Base-by-base conservation (phyloP, 1,140 invertebrate species). In the Drosophila orena region DNA sequence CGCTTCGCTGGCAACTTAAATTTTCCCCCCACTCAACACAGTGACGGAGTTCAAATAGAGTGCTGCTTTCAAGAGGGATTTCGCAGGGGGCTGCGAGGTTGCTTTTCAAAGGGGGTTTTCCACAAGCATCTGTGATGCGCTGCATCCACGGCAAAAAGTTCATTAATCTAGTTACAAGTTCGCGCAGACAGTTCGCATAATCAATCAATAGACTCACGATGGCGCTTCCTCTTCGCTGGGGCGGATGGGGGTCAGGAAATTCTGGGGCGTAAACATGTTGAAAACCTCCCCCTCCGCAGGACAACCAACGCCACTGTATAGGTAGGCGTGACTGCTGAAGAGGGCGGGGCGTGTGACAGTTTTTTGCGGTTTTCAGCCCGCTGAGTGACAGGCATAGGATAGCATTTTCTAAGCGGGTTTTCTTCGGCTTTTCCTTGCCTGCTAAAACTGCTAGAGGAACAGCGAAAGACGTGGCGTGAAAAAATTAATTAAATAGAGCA, bases 101-200 rank as follows among this genome's bases (percentile, higher is more conserved):
- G 43, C 22, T 7, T 24, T 46, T 22, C 43, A 46, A 46, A 14
- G 47, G 20, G 55, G 27, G 37, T 3, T 35, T 50, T 17, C 34
- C 22, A 43, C 12, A 10, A 42, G 56, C 42, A 47, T 34, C 42
- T 20, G 24, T 47, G 71, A 74, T 74, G 72, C 70, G 77, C 62
- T 81, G 81, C 81, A 81, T 60, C 74, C 55, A 60, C 8, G 54
- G 70, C 79, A 83, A 77, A 70, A 86, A 88, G 88, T 90, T 91
- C 88, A 90, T 90, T 90, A 91, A 90, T 90, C 88, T 91, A 91
- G 85, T 91, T 90, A 90, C 79, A 90, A 90, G 89, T 81, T 91
- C 77, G 77, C 71, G 76, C 88, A 86, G 86, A 83, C 86, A 90
- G 79, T 83, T 84, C 79, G 84, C 79, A 90, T 88, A 90, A 91